phyloP scores from a whole-genome alignment of 2,888 invertebrate genomes.

The Nomada goodeniana region DNA sequence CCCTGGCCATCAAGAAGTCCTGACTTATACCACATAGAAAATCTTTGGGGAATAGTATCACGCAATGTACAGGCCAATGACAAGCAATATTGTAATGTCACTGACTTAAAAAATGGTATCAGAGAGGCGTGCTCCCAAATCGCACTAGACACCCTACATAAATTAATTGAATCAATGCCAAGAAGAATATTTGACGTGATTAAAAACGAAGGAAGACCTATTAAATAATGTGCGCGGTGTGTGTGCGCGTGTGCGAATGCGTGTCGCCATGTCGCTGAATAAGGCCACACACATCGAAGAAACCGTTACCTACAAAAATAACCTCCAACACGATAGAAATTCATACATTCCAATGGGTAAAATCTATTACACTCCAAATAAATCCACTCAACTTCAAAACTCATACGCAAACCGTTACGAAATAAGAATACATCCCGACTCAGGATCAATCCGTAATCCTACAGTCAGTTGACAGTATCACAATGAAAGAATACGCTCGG shows the following conservation, averaged over 20 bases:
- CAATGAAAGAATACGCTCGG: background rate
- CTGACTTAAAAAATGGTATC: conserved; percentile 13
- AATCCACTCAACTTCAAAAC: background rate
- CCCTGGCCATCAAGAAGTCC: no score
- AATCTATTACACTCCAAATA: background rate
- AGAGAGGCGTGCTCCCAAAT: conserved; percentile 17
- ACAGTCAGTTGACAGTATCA: background rate
- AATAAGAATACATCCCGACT: background rate
- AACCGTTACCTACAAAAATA: background rate
- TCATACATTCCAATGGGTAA: background rate
- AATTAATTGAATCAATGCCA: no score
- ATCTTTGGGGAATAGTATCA: background rate
- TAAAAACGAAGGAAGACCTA: no score
- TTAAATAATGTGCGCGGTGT: background rate
- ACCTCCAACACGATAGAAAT: background rate
- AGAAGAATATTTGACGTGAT: no score
- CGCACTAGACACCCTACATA: background rate
- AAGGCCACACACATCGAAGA: background rate
- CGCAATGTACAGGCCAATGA: background rate
- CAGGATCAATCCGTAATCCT: background rate
- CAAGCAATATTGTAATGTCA: conserved; percentile 13
- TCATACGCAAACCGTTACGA: background rate
- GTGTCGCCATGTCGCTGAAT: background rate
- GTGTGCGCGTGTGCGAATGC: no score
- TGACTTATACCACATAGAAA: no score